Evolutionary conservation across 30 jellyfish, hydroid and myxozoan species (phyloP), one percentile per base, ranked within the genome.

Genomic region (Pelagia noctiluca): DNA sequence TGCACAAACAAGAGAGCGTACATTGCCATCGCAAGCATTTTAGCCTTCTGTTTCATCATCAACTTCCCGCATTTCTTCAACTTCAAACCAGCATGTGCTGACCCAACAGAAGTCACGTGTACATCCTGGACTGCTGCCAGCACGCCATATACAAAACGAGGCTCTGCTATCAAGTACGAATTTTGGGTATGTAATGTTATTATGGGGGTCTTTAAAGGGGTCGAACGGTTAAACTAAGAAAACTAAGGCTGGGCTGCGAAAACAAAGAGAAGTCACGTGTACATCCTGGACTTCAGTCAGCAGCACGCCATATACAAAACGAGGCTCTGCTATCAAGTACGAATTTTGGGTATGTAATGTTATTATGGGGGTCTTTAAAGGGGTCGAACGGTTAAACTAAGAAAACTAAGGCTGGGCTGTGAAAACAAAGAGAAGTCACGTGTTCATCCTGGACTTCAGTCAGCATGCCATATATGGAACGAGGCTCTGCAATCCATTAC

Each of bases 331-430:
- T 7, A 52, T 36, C 12, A 50, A 89, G 22, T 89, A 89, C 54
- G 94, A 89, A 46, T 89, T 89, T 61, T 89, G 97, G 97, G 68
- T n/a, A n/a, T n/a, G n/a, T n/a, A n/a, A n/a, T n/a, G n/a, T n/a
- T n/a, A n/a, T n/a, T n/a, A n/a, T n/a, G n/a, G n/a, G n/a, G n/a
- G n/a, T n/a, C n/a, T n/a, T n/a, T n/a, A n/a, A n/a, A n/a, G n/a
- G n/a, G n/a, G n/a, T n/a, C n/a, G n/a, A n/a, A n/a, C n/a, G n/a
- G n/a, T n/a, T n/a, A n/a, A n/a, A n/a, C n/a, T n/a, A n/a, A n/a
- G n/a, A n/a, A n/a, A n/a, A n/a, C n/a, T n/a, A n/a, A n/a, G n/a
- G n/a, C n/a, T n/a, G n/a, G n/a, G n/a, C n/a, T n/a, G n/a, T n/a
- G n/a, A n/a, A n/a, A n/a, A n/a, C 25, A 37, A 10, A 47, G 26